These are phyloP conservation scores for Labeo calbasu DNA, from an alignment of 2,797 vertebrate genomes.

Conservation along the genomic window DNA sequence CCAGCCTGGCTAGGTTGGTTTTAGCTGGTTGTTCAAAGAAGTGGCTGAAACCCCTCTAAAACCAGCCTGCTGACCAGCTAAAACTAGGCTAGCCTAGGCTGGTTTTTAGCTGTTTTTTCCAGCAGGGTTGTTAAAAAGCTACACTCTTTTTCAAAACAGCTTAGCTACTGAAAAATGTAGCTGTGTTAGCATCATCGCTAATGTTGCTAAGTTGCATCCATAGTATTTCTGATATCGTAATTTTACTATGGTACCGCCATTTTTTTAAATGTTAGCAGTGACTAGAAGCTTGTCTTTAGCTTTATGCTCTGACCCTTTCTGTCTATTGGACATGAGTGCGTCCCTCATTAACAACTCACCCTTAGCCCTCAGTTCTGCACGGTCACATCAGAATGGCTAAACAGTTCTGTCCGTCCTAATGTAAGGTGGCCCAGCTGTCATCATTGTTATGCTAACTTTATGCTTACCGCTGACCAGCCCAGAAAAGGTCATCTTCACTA, in stretches of 20 bases:
- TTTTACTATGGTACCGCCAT: not conserved
- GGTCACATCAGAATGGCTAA: constrained; percentile 35
- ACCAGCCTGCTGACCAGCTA: too few relatives aligned
- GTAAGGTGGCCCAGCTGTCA: constrained; percentile 26
- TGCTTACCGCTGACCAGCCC: constrained; percentile 28
- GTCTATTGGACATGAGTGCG: constrained; percentile 10
- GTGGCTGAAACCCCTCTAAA: too few relatives aligned
- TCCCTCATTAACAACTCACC: not conserved
- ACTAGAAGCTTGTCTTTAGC: constrained; percentile 8
- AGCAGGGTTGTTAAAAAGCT: constrained; percentile 1
- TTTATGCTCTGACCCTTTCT: not conserved
- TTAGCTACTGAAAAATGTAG: not conserved
- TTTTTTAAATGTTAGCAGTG: not conserved
- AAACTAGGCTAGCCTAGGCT: too few relatives aligned
- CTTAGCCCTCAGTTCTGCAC: constrained; percentile 14
- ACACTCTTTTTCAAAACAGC: not conserved
- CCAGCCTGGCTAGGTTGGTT: too few relatives aligned
- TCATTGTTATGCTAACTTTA: constrained; percentile 52
- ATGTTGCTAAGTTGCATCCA: not conserved
- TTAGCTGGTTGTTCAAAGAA: too few relatives aligned
- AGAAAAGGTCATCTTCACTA: constrained; percentile 31
- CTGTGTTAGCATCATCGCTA: not conserved
- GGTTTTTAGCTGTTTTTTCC: too few relatives aligned
- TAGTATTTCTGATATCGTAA: not conserved
- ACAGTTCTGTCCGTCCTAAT: constrained; percentile 9